Evolutionary conservation across 2,113 vertebrate species (phyloP), one percentile per base, ranked within the genome.

Genomic region (Elgaria multicarinata): DNA sequence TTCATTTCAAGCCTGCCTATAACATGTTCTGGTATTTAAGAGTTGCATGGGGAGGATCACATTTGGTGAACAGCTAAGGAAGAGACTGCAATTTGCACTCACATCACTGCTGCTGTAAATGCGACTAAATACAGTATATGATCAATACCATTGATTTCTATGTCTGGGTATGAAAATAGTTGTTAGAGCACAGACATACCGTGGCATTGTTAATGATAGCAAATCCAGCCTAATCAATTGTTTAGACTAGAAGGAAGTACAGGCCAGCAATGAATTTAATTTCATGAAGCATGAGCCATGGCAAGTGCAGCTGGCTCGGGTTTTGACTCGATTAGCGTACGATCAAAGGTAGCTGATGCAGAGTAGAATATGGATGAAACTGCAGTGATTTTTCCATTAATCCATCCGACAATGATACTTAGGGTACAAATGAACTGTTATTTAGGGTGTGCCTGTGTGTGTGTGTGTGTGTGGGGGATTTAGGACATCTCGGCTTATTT

Each of bases 31-130:
- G 79, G 53, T 2, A 0, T 0, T 72, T 62, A 28, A 31, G 50
- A 42, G 85, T 76, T 90, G 13, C 58, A 39, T 20, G 55, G 69
- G 4, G 0, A 0, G 3, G 9, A 7, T 86, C 55, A 31, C 87
- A 24, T n/a, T 0, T 0, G 39, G 12, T 33, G 86, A 3, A 8
- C 0, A 0, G 83, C 62, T 6, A 42, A 20, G 62, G 22, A 42
- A 58, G 85, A 91, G 13, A 28, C 36, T 83, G 0, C 10, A 3
- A 2, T 83, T 58, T 26, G 1, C 42, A 2, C 46, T 66, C 31
- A 18, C 18, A 1, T 85, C 71, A 20, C 58, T 78, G 31, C n/a
- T 39, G 8, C 0, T 33, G 3, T 39, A 16, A n/a, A 0, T 22
- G 46, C 50, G 13, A 24, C 67, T 31, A 67, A 69, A 36, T 39